A percentile compares a stretch with the other conserved stretches of the same genome.
These are phyloP conservation scores for Falco rusticolus DNA, from an alignment of 2,797 vertebrate species.

Conservation along the genomic window DNA sequence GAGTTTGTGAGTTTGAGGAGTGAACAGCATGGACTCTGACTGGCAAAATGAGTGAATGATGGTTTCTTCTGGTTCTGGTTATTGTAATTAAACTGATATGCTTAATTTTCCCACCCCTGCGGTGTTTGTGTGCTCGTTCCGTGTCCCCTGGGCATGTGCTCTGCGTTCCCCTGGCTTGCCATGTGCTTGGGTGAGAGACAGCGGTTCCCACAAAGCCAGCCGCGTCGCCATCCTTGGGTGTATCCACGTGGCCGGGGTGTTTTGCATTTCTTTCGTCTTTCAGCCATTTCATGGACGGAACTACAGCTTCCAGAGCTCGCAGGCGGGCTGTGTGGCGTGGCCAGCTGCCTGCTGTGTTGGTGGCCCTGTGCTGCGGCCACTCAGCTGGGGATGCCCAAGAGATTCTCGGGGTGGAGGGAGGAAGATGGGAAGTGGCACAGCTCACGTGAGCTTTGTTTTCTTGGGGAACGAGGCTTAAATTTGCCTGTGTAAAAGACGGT, in stretches of 20 bases:
- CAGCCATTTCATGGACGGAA: neutral
- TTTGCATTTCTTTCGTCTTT: neutral
- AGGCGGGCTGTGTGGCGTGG: neutral
- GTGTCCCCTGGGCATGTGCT: neutral
- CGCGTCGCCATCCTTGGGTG: neutral
- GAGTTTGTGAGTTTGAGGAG: neutral
- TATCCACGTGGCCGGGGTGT: neutral
- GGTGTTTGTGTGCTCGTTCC: neutral
- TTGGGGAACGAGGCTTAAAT: neutral
- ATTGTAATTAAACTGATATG: neutral
- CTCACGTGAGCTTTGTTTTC: neutral
- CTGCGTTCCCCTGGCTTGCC: neutral
- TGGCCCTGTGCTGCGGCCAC: neutral
- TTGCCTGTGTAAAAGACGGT: neutral
- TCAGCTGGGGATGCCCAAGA: neutral
- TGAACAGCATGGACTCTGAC: neutral
- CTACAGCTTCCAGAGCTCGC: neutral
- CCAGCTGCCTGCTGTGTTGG: neutral
- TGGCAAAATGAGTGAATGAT: neutral
- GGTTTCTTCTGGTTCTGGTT: neutral
- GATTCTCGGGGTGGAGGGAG: rapidly evolving
- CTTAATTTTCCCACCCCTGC: neutral
- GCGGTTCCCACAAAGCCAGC: neutral
- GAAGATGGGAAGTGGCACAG: neutral
- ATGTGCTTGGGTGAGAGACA: neutral